phyloP scores from a whole-genome alignment of 2,797 vertebrate species.

The Mustela erminea region DNA sequence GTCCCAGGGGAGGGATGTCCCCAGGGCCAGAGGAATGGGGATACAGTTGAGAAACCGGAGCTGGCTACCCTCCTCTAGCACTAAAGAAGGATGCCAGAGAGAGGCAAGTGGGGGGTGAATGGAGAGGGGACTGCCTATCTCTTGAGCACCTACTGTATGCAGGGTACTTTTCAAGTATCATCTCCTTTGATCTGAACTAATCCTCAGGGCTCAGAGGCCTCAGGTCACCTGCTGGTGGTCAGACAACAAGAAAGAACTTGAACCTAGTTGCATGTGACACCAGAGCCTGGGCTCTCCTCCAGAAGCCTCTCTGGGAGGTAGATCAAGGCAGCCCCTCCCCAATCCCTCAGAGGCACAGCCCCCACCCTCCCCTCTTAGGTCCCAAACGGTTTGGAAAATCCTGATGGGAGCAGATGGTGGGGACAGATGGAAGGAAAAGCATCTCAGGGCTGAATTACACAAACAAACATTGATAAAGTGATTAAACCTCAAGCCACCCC shows the following conservation, averaged over 20 bases:
- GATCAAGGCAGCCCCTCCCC: background rate
- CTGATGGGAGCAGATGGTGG: slow-evolving; percentile 86
- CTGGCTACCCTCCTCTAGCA: background rate
- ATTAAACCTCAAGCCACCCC: slow-evolving; percentile 79
- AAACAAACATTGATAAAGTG: slow-evolving; percentile 84
- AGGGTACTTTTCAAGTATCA: background rate
- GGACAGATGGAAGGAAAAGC: slow-evolving; percentile 87
- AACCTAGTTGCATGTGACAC: background rate
- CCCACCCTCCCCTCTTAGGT: slow-evolving; percentile 57
- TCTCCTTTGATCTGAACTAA: background rate
- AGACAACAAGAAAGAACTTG: background rate
- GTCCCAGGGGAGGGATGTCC: background rate
- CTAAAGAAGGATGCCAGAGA: background rate
- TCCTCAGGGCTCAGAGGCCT: background rate
- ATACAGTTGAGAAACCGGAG: background rate
- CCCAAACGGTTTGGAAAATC: slow-evolving; percentile 61
- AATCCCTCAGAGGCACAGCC: background rate
- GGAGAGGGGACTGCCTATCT: background rate
- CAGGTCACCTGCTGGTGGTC: background rate
- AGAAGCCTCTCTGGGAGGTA: background rate
- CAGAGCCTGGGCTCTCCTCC: background rate
- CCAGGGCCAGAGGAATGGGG: background rate
- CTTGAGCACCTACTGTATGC: background rate
- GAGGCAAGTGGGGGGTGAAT: background rate
- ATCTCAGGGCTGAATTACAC: slow-evolving; percentile 81